These are phyloP conservation scores for Boloria selene DNA, from an alignment of 2,888 invertebrate genomes.

Conservation along the genomic window DNA sequence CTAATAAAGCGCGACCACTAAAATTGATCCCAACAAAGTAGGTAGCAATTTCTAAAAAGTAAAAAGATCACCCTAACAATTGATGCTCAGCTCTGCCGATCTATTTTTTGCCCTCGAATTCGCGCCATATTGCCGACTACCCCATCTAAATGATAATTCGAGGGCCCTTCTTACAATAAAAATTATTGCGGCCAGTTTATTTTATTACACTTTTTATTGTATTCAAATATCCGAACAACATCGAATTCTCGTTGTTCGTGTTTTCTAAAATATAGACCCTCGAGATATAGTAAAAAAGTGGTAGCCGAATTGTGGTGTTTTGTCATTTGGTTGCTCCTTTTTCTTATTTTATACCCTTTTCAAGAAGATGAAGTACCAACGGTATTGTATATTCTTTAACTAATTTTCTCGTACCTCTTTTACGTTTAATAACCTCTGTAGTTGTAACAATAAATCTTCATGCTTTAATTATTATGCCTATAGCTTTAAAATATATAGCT, in stretches of 20 bases:
- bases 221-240: conserved; percentile 61
- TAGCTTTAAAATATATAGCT: too few species aligned
- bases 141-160: conserved; percentile 82
- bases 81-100: conserved; percentile 55
- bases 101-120: conserved; percentile 65
- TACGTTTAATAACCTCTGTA: too few species aligned
- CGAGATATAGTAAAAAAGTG: conserved; percentile 32
- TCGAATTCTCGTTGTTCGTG: conserved; percentile 37
- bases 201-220: conserved; percentile 80
- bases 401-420: conserved; percentile 29
- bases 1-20: conserved; percentile 44
- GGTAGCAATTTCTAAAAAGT: conserved; percentile 62
- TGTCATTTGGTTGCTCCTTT: conserved; percentile 25
- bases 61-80: conserved; percentile 65
- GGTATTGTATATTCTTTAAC: conserved; percentile 17
- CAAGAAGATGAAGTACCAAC: conserved; percentile 21
- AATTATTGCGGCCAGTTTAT: conserved; percentile 81
- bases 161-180: conserved; percentile 78
- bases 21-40: conserved; percentile 48
- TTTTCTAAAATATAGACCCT: conserved; percentile 41
- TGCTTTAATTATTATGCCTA: too few species aligned
- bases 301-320: conserved; percentile 34
- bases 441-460: neutral
- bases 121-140: conserved; percentile 74
- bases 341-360: conserved; percentile 27